Base-by-base conservation (phyloP, 2,113 vertebrate species). In the Pomatorhinus ruficollis region DNA sequence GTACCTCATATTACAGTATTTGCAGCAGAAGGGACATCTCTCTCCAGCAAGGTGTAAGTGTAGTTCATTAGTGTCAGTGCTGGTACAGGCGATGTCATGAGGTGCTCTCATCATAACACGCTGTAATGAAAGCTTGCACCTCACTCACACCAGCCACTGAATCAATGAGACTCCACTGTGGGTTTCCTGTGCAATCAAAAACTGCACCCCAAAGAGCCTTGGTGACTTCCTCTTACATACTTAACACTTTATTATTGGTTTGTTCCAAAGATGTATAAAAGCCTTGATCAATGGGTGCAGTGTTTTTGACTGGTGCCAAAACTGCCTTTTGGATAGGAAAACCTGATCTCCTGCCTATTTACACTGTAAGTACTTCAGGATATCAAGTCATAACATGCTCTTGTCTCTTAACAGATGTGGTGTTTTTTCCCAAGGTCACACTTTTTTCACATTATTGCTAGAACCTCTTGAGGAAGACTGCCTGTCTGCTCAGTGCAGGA, bases 281-380 rank as follows among this genome's bases (percentile, higher is more conserved):
- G 9, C 12, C 56, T 24, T 15, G 20, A 33, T 25, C 44, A 33
- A 40, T 0, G 3, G 0, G 0, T 31, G 31, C 37, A 82, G 56
- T 12, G 6, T 31, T 94, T 80, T 49, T n/a, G 49, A 25, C 12
- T 33, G 31, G 2, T 8, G 7, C 22, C 39, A 39, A 39, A 39
- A 12, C 7, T 47, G 17, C 56, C 53, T 68, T 72, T 69, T 22
- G 35, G 14, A 59, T 17, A 61, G 33, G 45, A 92, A 80, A 80
- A 20, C 23, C 27, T 66, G 2, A 47, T 35, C 37, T 35, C 42
- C 37, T 57, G 50, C 53, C 61, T 70, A 11, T 61, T 86, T 21
- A 52, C 7, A 35, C 23, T 1, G 0, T 11, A 37, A 80, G 12
- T 16, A 39, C 68, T 86, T 76, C 71, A 80, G 53, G 18, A 8